These are phyloP conservation scores for Drosophila eugracilis DNA, from an alignment of 1,140 invertebrate genomes.

Conservation along the genomic window DNA sequence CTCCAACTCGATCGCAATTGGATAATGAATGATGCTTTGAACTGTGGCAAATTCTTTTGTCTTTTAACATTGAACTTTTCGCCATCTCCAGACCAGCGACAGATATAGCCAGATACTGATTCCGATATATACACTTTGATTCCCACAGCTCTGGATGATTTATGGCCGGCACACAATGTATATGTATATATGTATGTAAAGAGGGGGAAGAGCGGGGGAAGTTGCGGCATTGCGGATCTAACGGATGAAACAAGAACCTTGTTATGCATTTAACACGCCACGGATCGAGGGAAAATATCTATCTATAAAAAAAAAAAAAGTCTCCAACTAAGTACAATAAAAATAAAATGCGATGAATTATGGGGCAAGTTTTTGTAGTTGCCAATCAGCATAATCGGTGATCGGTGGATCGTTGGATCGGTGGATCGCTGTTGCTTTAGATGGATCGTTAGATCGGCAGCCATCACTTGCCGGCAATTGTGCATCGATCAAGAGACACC, in stretches of 20 bases:
- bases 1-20: conserved; percentile 59
- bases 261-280: conserved; percentile 79
- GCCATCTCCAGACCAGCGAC: conserved; percentile 34
- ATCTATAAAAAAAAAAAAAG: conserved; percentile 32
- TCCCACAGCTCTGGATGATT: conserved; percentile 81
- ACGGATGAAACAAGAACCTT: conserved; percentile 83
- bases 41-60: conserved; percentile 82
- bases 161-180: conserved; percentile 62
- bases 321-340: conserved; percentile 58
- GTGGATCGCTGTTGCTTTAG: conserved; percentile 15
- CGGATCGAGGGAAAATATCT: conserved; percentile 16
- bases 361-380: conserved; percentile 68
- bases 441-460: conserved; percentile 29
- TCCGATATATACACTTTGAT: conserved; percentile 52
- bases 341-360: conserved; percentile 77
- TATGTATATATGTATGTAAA: conserved; percentile 71
- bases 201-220: conserved; percentile 60
- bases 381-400: conserved; percentile 64
- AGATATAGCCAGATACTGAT: conserved; percentile 60
- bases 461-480: conserved; percentile 74
- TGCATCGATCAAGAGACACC: conserved; percentile 68
- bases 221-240: conserved; percentile 80
- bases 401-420: conserved; percentile 26
- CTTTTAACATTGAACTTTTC: conserved; percentile 82
- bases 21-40: conserved; percentile 79